Evolutionary conservation across 2,797 vertebrate genomes (phyloP), one percentile per base, ranked within the genome.

Genomic region (Sarcoramphus papa): DNA sequence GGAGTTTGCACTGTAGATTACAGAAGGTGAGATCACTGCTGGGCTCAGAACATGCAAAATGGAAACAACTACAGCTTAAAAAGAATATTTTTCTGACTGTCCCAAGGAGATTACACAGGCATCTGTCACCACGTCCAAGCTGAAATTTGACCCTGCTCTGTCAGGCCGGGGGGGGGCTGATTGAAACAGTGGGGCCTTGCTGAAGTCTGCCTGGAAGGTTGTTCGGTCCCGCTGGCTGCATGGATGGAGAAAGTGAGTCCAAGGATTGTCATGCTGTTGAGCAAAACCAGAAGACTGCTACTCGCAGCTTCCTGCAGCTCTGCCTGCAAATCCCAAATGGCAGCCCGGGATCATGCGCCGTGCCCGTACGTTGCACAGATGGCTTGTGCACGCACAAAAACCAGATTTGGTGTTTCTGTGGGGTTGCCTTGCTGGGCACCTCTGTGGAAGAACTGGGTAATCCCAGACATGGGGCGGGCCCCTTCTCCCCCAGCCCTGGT

Each of bases 21-120:
- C 91, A 22, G 64, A 84, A 95, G 90, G 95, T 96, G 96, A 96
- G 91, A 90, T 96, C 92, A 93, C 91, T 53, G 76, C 79, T 94
- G 94, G 90, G 96, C 92, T 89, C 27, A 7, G 78, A 85, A 70
- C 64, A 31, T 69, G 62, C 77, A 33, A 72, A 74, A 76, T 93
- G 94, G 92, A 91, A 95, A 96, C 92, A 93, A 65, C 63, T 85
- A 0, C 81, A 76, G 76, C 33, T 89, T 48, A 37, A 84, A 90
- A 54, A 5, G 53, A 77, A 0, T 90, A 62, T 90, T 93, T 79
- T 67, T 76, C 60, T 73, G 75, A 35, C 53, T 88, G 92, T 95
- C 83, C 90, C 92, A n/a, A 64, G 70, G 94, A 92, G 88, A 93
- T 90, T 95, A 65, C 67, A 5, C 83, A 92, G 92, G 74, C 90